phyloP scores from a whole-genome alignment of 2,888 invertebrate genomes.

The Troides oblongomaculatus region DNA sequence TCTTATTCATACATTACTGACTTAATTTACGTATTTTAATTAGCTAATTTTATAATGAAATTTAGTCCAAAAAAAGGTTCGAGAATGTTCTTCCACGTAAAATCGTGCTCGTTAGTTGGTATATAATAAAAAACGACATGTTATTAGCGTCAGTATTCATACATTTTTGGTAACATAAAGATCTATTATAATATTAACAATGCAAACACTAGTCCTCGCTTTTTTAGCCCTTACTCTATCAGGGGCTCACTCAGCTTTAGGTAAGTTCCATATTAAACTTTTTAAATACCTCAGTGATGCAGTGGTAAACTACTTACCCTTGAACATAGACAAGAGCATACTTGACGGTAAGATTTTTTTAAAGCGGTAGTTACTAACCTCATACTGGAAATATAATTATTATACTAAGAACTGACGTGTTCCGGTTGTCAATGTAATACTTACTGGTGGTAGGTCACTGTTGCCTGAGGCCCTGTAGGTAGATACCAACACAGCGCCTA shows the following conservation, averaged over 20 bases:
- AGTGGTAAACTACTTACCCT: no score
- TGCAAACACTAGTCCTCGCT: conserved; percentile 8
- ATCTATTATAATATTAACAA: background rate
- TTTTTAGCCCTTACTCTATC: conserved; percentile 10
- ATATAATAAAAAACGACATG: conserved; percentile 9
- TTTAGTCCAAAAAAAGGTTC: background rate
- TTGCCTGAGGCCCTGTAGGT: no score
- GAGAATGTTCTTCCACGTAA: background rate
- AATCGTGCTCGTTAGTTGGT: background rate
- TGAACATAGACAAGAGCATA: no score
- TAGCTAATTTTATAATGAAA: conserved; percentile 3
- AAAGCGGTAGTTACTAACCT: no score
- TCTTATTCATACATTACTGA: no score
- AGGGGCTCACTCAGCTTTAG: conserved; percentile 8
- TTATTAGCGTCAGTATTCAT: conserved; percentile 7
- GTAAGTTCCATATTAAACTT: conserved; percentile 9
- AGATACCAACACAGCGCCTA: no score
- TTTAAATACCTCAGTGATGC: no score
- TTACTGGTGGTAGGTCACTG: no score
- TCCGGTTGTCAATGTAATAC: no score
- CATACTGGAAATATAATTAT: no score
- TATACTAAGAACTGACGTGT: no score
- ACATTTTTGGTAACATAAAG: conserved; percentile 1
- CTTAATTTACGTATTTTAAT: conserved; percentile 7
- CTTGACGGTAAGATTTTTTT: no score